Percentiles rank a stretch among this genome's conserved stretches.
phyloP scores from a whole-genome alignment of 2,113 vertebrate genomes.

The Labeo catla region DNA sequence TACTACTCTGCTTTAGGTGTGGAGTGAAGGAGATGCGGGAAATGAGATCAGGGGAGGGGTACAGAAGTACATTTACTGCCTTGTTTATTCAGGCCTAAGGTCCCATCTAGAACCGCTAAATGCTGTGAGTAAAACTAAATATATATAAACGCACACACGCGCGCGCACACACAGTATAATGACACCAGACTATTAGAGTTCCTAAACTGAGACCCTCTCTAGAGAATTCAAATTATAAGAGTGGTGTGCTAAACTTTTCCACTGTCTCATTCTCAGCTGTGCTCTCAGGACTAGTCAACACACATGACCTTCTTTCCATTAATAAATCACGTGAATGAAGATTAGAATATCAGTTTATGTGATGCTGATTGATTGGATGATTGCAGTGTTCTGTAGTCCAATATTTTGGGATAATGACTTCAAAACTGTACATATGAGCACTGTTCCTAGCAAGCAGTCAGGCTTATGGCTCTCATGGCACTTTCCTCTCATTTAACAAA shows the following conservation, averaged over 20 bases:
- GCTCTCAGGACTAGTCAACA: neutral
- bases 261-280: conserved; percentile 40
- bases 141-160: neutral
- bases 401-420: neutral
- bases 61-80: conserved; percentile 63
- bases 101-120: conserved; percentile 64
- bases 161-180: conserved; percentile 19
- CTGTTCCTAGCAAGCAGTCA: neutral
- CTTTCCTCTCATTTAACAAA: neutral
- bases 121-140: conserved; percentile 64
- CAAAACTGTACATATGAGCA: neutral
- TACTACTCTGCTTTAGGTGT: conserved; percentile 3
- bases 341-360: neutral
- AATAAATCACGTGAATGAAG: conserved; percentile 1
- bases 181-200: conserved; percentile 41
- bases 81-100: conserved; percentile 69
- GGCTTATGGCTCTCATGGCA: neutral
- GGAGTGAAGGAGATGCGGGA: conserved; percentile 40
- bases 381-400: neutral
- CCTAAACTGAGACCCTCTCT: conserved; percentile 53
- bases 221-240: conserved; percentile 42
- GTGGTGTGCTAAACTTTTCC: conserved; percentile 41
- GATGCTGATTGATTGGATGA: neutral
- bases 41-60: conserved; percentile 70
- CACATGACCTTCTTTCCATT: neutral